These are phyloP conservation scores for Heterotis niloticus DNA, from an alignment of 2,113 vertebrate species.

Conservation along the genomic window DNA sequence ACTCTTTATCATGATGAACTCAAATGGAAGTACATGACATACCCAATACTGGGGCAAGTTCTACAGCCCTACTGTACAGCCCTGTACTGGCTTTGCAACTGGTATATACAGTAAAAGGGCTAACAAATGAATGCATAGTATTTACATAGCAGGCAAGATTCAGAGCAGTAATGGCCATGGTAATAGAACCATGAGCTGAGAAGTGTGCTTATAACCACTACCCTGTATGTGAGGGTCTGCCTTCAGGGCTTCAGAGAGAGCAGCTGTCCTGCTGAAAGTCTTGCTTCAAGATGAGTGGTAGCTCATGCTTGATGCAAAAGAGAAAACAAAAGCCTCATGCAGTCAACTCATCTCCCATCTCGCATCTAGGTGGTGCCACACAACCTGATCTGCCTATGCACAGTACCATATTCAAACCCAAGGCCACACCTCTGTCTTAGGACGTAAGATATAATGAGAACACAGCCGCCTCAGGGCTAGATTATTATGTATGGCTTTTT, in stretches of 20 bases:
- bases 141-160: not conserved
- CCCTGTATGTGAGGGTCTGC: not conserved
- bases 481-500: slow-evolving; percentile 30
- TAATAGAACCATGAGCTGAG: not conserved
- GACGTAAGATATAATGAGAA: slow-evolving; percentile 11
- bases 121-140: slow-evolving; percentile 10
- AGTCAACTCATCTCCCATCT: not conserved
- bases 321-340: too few relatives aligned
- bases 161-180: not conserved
- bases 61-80: not conserved
- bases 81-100: not conserved
- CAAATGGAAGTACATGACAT: not conserved
- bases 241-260: not conserved
- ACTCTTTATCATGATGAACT: not conserved
- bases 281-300: too few relatives aligned
- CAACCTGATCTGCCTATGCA: not conserved
- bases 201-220: not conserved
- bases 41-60: not conserved
- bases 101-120: slow-evolving; percentile 13
- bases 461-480: not conserved
- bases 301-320: too few relatives aligned
- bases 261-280: not conserved
- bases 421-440: not conserved
- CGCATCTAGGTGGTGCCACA: not conserved
- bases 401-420: not conserved